Base-by-base conservation (phyloP, 2,797 vertebrate species). In the Sphenodon punctatus region DNA sequence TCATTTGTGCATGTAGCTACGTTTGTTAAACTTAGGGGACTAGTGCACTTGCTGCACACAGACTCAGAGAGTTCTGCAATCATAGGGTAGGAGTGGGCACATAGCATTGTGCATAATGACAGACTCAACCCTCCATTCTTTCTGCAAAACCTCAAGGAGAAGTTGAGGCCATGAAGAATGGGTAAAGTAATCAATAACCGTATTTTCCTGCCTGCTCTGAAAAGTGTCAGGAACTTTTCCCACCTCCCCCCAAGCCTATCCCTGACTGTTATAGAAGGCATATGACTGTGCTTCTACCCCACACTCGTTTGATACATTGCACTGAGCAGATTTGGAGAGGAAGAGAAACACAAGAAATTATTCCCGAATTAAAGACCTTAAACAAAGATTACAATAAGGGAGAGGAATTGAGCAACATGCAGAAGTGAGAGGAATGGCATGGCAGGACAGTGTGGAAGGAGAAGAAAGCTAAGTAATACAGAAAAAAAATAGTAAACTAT, bases 1-100 rank as follows among this genome's bases (percentile, higher is more conserved):
- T n/a, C n/a, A n/a, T n/a, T n/a, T n/a, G 22, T 32, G 1, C 0
- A 0, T 20, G 27, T 22, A 14, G 32, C 0, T 0, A 5, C 14
- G 15, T 46, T 46, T 20, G 23, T 46, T 4, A 20, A 23, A n/a
- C n/a, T n/a, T n/a, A n/a, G n/a, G n/a, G n/a, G n/a, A 7, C 76
- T n/a, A 48, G 11, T 36, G 58, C 8, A 1, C 0, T 46, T 83
- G 43, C 53, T 34, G 8, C 49, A 16, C 17, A 0, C 4, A 61
- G 49, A 9, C 22, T 49, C 25, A 25, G 82, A 42, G 5, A 30
- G 5, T 2, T 11, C 11, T 66, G 20, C 68, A 36, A 46, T 25
- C 1, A 0, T 0, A 76, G 30, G n/a, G n/a, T 15, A 30, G 46
- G 20, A 48, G 1, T n/a, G 5, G 67, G 27, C 22, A 60, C 16